phyloP scores from a whole-genome alignment of 2,888 invertebrate species.

The Lasioglossum morio region DNA sequence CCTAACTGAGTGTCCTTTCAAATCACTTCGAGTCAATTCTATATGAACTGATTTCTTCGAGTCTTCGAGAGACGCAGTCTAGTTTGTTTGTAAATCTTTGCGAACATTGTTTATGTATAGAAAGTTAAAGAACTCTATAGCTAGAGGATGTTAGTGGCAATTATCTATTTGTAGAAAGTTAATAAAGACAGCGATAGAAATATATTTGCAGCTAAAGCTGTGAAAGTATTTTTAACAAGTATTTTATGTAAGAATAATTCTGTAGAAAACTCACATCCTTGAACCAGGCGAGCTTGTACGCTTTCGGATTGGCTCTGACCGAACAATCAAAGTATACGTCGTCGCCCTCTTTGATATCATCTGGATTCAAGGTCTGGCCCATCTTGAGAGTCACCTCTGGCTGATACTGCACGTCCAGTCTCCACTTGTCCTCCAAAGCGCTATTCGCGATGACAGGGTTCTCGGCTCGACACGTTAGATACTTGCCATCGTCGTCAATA shows the following conservation, averaged over 20 bases:
- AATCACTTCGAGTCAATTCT: neutral
- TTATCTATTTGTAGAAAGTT: neutral
- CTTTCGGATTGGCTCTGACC: slow-evolving; percentile 93
- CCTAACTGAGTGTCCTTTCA: neutral
- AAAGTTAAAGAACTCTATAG: neutral
- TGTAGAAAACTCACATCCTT: slow-evolving; percentile 90
- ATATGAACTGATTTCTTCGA: too few relatives aligned
- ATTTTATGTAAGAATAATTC: neutral
- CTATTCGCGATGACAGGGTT: slow-evolving; percentile 94
- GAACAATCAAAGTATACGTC: slow-evolving; percentile 96
- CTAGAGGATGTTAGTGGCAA: neutral
- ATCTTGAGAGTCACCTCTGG: slow-evolving; percentile 93
- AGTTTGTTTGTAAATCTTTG: neutral
- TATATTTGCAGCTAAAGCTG: neutral
- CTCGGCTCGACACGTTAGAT: slow-evolving; percentile 94
- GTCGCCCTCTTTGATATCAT: slow-evolving; percentile 95
- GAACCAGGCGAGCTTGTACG: slow-evolving; percentile 94
- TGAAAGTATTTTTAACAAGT: neutral
- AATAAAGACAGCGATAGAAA: neutral
- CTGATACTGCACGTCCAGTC: slow-evolving; percentile 95
- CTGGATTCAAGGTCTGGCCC: slow-evolving; percentile 93
- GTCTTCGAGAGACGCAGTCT: neutral
- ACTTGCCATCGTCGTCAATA: slow-evolving; percentile 95
- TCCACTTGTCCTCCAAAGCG: slow-evolving; percentile 94
- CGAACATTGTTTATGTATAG: neutral